Conservation (phyloP, 2,888 invertebrate genomes). For the Harpalus rufipes region DNA sequence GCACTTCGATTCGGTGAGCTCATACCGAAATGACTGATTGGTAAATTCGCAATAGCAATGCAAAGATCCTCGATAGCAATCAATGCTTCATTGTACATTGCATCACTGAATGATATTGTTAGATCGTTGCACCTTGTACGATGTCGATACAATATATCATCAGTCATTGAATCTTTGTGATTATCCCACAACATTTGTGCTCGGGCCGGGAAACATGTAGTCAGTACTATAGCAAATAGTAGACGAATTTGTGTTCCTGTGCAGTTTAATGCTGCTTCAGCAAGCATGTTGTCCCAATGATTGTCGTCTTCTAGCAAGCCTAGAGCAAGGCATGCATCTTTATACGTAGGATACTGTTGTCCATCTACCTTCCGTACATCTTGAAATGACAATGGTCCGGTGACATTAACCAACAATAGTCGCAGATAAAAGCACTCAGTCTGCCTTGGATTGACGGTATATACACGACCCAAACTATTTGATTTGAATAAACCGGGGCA, state of each 20-base stretch:
- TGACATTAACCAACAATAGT: conserved; percentile 72
- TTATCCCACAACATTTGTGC: conserved; percentile 69
- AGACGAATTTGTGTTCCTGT: conserved; percentile 69
- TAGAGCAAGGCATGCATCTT: conserved; percentile 44
- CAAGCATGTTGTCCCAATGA: conserved; percentile 70
- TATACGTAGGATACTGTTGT: conserved; percentile 39
- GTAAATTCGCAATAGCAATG: conserved; percentile 67
- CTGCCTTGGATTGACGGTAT: conserved; percentile 72
- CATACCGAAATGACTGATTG: conserved; percentile 71
- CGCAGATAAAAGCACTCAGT: conserved; percentile 72
- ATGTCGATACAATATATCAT: conserved; percentile 69
- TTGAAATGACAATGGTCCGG: conserved; percentile 70
- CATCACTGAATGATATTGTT: conserved; percentile 23
- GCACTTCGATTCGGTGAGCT: conserved; percentile 70
- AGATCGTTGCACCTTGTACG: background rate
- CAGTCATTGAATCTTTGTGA: conserved; percentile 70
- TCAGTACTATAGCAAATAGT: conserved; percentile 70
- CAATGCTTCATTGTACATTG: conserved; percentile 68
- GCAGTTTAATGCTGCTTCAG: conserved; percentile 67
- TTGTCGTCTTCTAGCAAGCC: conserved; percentile 70
- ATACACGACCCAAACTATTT: conserved; percentile 71
- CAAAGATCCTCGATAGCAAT: conserved; percentile 67
- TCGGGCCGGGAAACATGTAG: conserved; percentile 69
- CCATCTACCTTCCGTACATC: conserved; percentile 74
- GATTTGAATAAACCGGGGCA: conserved; percentile 67